Percentiles rank a stretch among this genome's conserved stretches.
Evolutionary conservation across 2,113 vertebrate genomes (phyloP).

Genomic region (Dissostichus mawsoni): DNA sequence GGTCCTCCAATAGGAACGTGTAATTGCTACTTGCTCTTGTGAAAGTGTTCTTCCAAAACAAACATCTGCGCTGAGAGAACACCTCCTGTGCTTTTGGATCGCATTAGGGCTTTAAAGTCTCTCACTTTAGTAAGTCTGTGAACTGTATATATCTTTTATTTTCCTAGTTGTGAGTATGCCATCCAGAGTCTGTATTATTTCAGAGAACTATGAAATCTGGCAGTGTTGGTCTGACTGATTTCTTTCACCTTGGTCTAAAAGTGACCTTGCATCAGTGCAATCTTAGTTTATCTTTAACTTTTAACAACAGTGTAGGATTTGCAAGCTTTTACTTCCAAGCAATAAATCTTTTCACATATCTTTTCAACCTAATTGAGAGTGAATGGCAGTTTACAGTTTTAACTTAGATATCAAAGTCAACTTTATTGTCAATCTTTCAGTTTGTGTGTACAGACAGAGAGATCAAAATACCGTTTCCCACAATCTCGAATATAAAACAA

Average conservation of each 20-base stretch:
- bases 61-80: constrained; percentile 24
- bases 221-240: not conserved
- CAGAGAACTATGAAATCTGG: not conserved
- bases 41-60: constrained; percentile 31
- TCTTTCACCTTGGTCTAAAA: not conserved
- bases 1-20: constrained; percentile 28
- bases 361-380: not conserved
- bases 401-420: not conserved
- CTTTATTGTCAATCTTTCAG: too few species aligned
- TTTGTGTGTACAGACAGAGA: too few species aligned
- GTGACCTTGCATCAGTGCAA: not conserved
- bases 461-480: too few species aligned
- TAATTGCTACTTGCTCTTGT: constrained; percentile 40
- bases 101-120: not conserved
- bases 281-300: not conserved
- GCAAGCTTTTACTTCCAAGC: not conserved
- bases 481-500: too few species aligned
- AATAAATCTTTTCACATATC: not conserved
- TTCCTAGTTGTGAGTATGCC: constrained; percentile 5
- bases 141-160: not conserved
- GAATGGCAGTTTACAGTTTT: not conserved
- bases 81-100: not conserved
- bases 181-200: not conserved
- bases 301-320: not conserved
- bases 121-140: not conserved